Percentiles rank a stretch among this genome's conserved stretches.
These are phyloP conservation scores for Hypercompe scribonia DNA, from an alignment of 2,888 invertebrate species.

Conservation along the genomic window DNA sequence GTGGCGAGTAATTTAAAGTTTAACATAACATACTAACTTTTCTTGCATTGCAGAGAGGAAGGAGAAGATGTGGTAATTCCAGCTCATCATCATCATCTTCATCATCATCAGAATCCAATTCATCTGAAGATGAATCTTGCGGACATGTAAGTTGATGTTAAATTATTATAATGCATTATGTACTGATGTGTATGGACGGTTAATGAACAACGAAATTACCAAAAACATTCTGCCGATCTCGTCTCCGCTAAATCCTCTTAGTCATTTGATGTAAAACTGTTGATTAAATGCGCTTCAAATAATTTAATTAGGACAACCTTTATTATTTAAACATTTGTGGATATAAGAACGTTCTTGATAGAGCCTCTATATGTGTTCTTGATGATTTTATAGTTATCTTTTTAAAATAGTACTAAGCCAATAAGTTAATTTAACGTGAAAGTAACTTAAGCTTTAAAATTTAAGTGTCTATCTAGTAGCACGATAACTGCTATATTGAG, in stretches of 20 bases:
- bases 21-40: neutral
- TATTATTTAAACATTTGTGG: neutral
- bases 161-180: neutral
- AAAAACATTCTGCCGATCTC: too few relatives aligned
- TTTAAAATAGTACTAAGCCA: too few relatives aligned
- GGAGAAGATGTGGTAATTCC: slow-evolving; percentile 54
- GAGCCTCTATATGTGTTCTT: too few relatives aligned
- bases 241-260: too few relatives aligned
- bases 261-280: neutral
- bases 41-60: slow-evolving; percentile 41
- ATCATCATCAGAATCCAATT: slow-evolving; percentile 59
- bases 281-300: neutral
- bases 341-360: neutral
- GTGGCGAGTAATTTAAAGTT: too few relatives aligned
- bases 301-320: too few relatives aligned
- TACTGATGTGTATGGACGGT: neutral
- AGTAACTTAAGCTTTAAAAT: neutral
- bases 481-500: neutral
- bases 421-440: too few relatives aligned
- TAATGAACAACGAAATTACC: too few relatives aligned
- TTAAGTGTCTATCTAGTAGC: neutral
- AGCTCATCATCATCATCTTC: slow-evolving; percentile 63
- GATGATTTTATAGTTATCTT: too few relatives aligned
- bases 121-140: slow-evolving; percentile 55
- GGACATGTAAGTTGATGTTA: slow-evolving; percentile 25